These are phyloP conservation scores for Fringilla coelebs DNA, from an alignment of 2,797 vertebrate species.

Conservation along the genomic window DNA sequence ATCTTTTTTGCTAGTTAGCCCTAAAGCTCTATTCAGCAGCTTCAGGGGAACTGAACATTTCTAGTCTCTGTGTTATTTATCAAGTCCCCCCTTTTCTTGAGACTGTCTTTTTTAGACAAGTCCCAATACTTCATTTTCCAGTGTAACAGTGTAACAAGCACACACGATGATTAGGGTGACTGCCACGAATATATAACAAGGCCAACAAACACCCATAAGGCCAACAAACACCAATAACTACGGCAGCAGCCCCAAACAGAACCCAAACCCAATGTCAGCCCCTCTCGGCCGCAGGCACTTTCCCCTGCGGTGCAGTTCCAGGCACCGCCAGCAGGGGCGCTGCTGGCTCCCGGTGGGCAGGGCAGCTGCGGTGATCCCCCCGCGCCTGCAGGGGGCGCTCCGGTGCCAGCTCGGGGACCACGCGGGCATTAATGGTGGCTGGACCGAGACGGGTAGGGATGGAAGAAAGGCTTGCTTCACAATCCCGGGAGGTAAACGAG, in stretches of 20 bases:
- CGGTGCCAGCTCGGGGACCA: too few relatives aligned
- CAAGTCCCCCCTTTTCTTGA: not conserved
- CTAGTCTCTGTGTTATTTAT: not conserved
- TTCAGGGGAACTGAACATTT: not conserved
- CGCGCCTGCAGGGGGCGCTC: not conserved
- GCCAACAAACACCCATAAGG: not conserved
- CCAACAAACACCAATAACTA: not conserved
- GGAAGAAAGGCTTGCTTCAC: not conserved
- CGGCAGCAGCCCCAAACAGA: too few relatives aligned
- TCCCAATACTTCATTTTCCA: not conserved
- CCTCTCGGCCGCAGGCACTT: not conserved
- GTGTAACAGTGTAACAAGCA: not conserved
- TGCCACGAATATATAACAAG: not conserved
- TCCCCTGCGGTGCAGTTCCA: not conserved
- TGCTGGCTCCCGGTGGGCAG: not conserved
- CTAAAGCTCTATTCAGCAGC: not conserved
- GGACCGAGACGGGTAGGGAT: too few relatives aligned
- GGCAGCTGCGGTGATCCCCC: not conserved
- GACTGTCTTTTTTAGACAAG: not conserved
- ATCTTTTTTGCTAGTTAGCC: not conserved
- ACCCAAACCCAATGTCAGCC: not conserved
- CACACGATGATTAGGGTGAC: not conserved
- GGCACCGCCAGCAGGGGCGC: not conserved
- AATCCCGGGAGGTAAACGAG: too few relatives aligned
- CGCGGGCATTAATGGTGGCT: not conserved